Base-by-base conservation (phyloP, 1,140 invertebrate genomes). In the Diploscapter pachys region DNA sequence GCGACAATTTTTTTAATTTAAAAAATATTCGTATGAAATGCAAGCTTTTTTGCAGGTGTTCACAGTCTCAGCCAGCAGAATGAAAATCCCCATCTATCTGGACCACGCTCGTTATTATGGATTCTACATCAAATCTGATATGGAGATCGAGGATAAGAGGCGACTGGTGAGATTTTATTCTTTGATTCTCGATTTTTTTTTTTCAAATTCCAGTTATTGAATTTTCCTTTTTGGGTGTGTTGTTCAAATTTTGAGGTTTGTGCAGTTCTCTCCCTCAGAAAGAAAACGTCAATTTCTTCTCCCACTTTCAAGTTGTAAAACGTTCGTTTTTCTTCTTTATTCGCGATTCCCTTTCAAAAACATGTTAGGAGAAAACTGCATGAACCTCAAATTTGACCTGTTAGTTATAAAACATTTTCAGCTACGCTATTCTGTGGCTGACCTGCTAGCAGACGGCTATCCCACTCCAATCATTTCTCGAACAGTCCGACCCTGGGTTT, bases 1-100 rank as follows among this genome's bases (percentile, higher is more conserved):
- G 31, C 31, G 31, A 31, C 31, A 31, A 31, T 31, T 31, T 31
- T 31, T 31, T 31, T 31, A 31, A 31, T 31, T 31, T 31, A 0
- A 31, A 31, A 31, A 31, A 31, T 31, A 31, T 31, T 31, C 31
- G 31, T 31, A 6, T 68, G 6, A 68, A 65, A 65, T 31, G 31
- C 63, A 31, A 9, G 31, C 63, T 31, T 9, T 9, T 52, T 51
- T 59, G 53, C 52, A 98, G 81, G 90, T 91, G 8, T 98, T 99
- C 89, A 94, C 94, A 4, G 82, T 92, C 5, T 92, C 91, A 73
- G 94, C 95, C 8, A 92, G 83, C 88, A 87, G 79, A 89, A 90
- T 81, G 89, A 90, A 90, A 86, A 87, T 83, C 78, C 66, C 76
- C 5, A 70, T 82, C 71, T 81, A 79, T 76, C 81, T 82, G 73